Conservation (phyloP, 2,888 invertebrate genomes). For the Lasiommata megera region DNA sequence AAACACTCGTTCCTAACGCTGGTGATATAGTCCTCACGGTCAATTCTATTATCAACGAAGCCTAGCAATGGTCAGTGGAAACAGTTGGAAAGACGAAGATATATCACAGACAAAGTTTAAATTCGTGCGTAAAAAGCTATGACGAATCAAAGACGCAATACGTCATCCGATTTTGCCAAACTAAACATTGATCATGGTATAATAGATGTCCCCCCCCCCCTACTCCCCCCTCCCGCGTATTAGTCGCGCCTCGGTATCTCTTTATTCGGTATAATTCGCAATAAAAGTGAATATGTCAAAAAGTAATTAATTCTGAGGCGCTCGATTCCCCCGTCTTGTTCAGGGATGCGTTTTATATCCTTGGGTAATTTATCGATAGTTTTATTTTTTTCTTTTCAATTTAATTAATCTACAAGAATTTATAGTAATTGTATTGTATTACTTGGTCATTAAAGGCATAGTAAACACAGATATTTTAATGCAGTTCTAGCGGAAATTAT, state of each 20-base stretch:
- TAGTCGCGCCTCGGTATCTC: constrained; percentile 34
- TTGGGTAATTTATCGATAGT: constrained; percentile 7
- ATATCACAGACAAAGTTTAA: too few relatives aligned
- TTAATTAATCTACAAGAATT: too few relatives aligned
- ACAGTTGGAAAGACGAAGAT: too few relatives aligned
- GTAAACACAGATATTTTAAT: not conserved
- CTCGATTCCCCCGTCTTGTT: constrained; percentile 53
- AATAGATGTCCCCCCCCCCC: not conserved
- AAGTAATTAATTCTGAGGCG: constrained; percentile 74
- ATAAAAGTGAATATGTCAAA: constrained; percentile 77
- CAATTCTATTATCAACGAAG: too few relatives aligned
- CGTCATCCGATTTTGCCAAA: not conserved
- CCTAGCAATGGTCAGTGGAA: too few relatives aligned
- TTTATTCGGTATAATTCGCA: constrained; percentile 65
- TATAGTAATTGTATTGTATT: not conserved
- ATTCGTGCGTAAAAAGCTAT: not conserved
- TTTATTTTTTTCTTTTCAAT: not conserved
- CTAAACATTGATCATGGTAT: constrained; percentile 5
- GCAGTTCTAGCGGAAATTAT: too few relatives aligned
- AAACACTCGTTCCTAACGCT: too few relatives aligned
- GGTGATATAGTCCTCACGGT: too few relatives aligned
- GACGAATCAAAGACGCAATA: not conserved
- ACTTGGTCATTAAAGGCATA: not conserved
- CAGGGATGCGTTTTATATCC: constrained; percentile 44
- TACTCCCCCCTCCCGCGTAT: constrained; percentile 19